A percentile compares a stretch with the other conserved stretches of the same genome.
phyloP scores from a whole-genome alignment of 2,888 invertebrate species.

The Habrosyne pyritoides region DNA sequence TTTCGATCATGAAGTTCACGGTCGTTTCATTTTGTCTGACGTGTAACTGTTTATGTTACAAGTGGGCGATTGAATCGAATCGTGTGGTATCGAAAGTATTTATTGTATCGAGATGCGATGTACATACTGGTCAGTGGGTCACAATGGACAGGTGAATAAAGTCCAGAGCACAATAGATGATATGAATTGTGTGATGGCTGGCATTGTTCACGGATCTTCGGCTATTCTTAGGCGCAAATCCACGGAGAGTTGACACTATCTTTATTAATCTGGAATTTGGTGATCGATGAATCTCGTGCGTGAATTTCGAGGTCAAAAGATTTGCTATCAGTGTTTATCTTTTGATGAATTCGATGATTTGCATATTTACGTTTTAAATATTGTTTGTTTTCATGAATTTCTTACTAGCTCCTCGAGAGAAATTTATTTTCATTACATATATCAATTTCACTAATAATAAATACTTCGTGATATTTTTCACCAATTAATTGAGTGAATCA shows the following conservation, averaged over 20 bases:
- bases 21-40: conserved; percentile 40
- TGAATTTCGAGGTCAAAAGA: conserved; percentile 26
- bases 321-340: conserved; percentile 28
- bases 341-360: conserved; percentile 9
- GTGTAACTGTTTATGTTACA: conserved; percentile 52
- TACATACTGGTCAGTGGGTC: conserved; percentile 65
- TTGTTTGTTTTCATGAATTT: too few species aligned
- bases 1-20: conserved; percentile 58
- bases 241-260: conserved; percentile 53
- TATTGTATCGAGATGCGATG: conserved; percentile 43
- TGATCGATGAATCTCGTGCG: conserved; percentile 46
- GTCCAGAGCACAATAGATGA: conserved; percentile 46
- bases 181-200: conserved; percentile 29
- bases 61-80: conserved; percentile 57
- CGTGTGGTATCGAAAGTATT: conserved; percentile 50
- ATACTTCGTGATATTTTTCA: too few species aligned
- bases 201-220: conserved; percentile 46
- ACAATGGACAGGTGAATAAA: conserved; percentile 60
- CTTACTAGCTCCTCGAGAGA: too few species aligned
- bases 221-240: conserved; percentile 39
- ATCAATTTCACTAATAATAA: too few species aligned
- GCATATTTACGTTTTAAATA: background rate
- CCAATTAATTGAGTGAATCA: too few species aligned
- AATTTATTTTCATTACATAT: too few species aligned
- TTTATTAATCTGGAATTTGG: conserved; percentile 44